Evolutionary conservation across 2,888 invertebrate species (phyloP), one percentile per base, ranked within the genome.

Genomic region (Drosophila flavopinicola): DNA sequence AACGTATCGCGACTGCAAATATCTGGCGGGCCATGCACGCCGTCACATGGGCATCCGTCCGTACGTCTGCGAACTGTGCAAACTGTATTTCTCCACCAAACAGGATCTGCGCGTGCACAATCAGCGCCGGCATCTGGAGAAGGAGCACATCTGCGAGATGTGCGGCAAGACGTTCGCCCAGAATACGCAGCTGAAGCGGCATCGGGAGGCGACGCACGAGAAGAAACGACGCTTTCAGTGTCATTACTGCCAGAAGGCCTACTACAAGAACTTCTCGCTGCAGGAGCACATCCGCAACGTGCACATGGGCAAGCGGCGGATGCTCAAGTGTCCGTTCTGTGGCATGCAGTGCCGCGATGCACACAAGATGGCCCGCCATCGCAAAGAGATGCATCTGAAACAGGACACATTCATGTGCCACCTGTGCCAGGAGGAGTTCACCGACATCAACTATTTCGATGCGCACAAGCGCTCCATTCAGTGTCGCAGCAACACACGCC

Each of bases 271-370:
- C 23, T 89, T 89, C 35, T 87, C 89, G 6, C 70, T 89, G 17
- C 86, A 89, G 53, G 89, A 89, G 68, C 89, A 89, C 56, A 83
- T 89, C 11, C 84, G 90, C 3, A 88, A 87, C 10, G 89, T 89
- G 1, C 89, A 89, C 47, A 86, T 87, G 87, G 90, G 90, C 24
- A 82, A 88, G 51, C 69, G 89, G 0, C 78, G 90, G 1, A 89
- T 89, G 80, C 67, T 89, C 0, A 84, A 85, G 20, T 89, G 89
- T 7, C 89, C 89, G 0, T 89, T 89, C 49, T 89, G 89, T 35
- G 90, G 88, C 1, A 88, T 89, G 88, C 87, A 89, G 59, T 89
- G 90, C 25, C 83, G 90, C 0, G 89, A 89, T 59, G 90, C 90
- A 1, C 89, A 89, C 58, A 89, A 89, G 59, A 87, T 89, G 88